A percentile compares a stretch with the other conserved stretches of the same genome.
phyloP scores from a whole-genome alignment of 2,888 invertebrate species.

The Drosophila algonquin region DNA sequence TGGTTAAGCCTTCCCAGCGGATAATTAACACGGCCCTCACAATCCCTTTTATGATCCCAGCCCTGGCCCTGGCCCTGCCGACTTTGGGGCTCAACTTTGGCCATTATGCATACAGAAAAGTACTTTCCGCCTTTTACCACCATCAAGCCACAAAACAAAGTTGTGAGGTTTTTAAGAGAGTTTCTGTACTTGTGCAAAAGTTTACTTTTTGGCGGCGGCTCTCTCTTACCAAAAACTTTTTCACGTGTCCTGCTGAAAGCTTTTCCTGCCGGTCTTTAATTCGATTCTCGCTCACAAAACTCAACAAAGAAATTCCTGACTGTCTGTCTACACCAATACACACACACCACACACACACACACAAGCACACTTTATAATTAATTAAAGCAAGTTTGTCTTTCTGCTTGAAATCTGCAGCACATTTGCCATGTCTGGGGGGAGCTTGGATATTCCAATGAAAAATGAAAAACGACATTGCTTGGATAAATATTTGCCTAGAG shows the following conservation, averaged over 20 bases:
- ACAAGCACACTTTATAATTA: constrained; percentile 38
- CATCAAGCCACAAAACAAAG: constrained; percentile 20
- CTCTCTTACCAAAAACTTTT: constrained; percentile 3
- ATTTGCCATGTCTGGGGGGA: constrained; percentile 29
- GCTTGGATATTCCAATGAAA: constrained; percentile 40
- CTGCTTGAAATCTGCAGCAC: constrained; percentile 35
- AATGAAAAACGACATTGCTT: constrained; percentile 37
- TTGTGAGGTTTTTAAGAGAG: constrained; percentile 34
- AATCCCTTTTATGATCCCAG: constrained; percentile 28
- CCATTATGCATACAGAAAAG: constrained; percentile 16
- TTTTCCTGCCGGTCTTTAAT: constrained; percentile 18
- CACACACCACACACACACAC: background rate
- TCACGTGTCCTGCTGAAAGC: constrained; percentile 4
- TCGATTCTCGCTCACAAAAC: constrained; percentile 16
- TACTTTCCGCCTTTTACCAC: constrained; percentile 21
- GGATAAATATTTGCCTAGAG: constrained; percentile 35
- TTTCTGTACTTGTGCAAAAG: constrained; percentile 24
- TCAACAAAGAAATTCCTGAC: constrained; percentile 13
- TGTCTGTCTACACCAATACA: background rate
- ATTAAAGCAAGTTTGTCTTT: constrained; percentile 51
- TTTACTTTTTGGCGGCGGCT: constrained; percentile 12
- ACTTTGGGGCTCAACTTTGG: background rate
- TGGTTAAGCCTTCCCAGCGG: constrained; percentile 10
- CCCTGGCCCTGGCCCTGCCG: background rate
- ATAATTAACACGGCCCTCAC: constrained; percentile 27